phyloP scores from a whole-genome alignment of 1,140 invertebrate genomes.

The Thalassaphorura encarpata region DNA sequence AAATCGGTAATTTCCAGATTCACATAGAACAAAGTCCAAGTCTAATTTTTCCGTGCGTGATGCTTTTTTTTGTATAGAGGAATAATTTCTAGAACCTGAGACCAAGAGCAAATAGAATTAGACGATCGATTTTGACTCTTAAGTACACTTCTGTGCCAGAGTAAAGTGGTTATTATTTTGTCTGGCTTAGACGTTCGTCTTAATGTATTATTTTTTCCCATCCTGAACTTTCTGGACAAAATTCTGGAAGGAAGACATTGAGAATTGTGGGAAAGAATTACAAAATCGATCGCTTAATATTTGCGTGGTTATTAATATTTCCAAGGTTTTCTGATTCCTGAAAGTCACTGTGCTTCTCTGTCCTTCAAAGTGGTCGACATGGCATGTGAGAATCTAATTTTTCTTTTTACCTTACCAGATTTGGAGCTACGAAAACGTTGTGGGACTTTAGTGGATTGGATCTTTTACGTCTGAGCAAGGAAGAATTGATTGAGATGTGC shows the following conservation, averaged over 20 bases:
- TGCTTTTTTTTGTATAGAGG: background rate
- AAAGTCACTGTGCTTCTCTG: background rate
- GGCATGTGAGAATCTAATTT: background rate
- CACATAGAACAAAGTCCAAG: background rate
- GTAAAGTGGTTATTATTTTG: too few species aligned
- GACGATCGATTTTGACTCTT: too few species aligned
- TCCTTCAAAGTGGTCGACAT: background rate
- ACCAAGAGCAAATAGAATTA: too few species aligned
- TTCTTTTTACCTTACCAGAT: conserved; percentile 13
- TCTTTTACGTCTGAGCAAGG: conserved; percentile 69
- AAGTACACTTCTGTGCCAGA: too few species aligned
- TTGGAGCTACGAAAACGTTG: conserved; percentile 67
- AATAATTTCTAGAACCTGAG: too few species aligned
- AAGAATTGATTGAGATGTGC: conserved; percentile 88
- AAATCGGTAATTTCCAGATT: conserved; percentile 23
- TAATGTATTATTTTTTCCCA: too few species aligned
- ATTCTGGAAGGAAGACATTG: too few species aligned
- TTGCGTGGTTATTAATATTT: background rate
- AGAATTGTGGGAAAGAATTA: too few species aligned
- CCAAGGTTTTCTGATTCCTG: conserved; percentile 1
- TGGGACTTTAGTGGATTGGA: conserved; percentile 74
- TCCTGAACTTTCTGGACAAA: too few species aligned
- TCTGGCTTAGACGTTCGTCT: too few species aligned
- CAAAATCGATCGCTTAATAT: too few species aligned
- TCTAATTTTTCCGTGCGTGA: background rate